Base-by-base conservation (phyloP, 2,888 invertebrate species). In the Scaeva pyrastri region DNA sequence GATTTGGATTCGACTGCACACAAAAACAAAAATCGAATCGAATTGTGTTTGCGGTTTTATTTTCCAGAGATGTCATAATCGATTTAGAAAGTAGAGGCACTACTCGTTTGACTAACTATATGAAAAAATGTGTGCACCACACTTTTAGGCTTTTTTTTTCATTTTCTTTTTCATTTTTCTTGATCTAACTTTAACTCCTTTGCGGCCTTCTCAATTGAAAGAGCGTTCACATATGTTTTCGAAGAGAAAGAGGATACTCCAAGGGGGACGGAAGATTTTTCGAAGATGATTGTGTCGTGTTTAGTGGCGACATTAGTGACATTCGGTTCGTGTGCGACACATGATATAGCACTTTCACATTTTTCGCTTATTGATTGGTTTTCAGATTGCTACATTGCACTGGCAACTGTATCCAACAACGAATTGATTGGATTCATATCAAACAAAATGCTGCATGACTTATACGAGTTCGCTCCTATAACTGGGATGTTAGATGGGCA, bases 31-130 rank as follows among this genome's bases (percentile, higher is more conserved):
- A 52, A 52, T 16, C 23, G 26, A 64, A 60, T 41, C 5, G 10
- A 14, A 64, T 55, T 58, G 60, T 45, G 48, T 64, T 31, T 70
- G 39, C 43, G 14, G 7, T 16, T 50, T 16, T 14, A 36, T 19
- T 56, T 21, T n/a, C 10, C 1, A 11, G 55, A 81, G 85, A 85
- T 85, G 85, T 85, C 85, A 85, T 85, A 85, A 85, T 85, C 85
- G 81, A 81, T 81, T 85, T 85, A 85, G 85, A 85, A 85, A 85
- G 84, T 84, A 31, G 6, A 31, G 31, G 31, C 8, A 31, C 31
- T 31, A 31, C 31, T 31, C 31, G 8, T 31, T 7, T 31, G 8
- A 31, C 8, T n/a, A n/a, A n/a, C 6, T 31, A 31, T 31, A 31
- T 41, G 21, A 74, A 71, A 76, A 60, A 76, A 60, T 78, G 71